Percentiles rank a stretch among this genome's conserved stretches.
Conservation (phyloP, 2,888 invertebrate species). For the Drosophila kambysellisi region DNA sequence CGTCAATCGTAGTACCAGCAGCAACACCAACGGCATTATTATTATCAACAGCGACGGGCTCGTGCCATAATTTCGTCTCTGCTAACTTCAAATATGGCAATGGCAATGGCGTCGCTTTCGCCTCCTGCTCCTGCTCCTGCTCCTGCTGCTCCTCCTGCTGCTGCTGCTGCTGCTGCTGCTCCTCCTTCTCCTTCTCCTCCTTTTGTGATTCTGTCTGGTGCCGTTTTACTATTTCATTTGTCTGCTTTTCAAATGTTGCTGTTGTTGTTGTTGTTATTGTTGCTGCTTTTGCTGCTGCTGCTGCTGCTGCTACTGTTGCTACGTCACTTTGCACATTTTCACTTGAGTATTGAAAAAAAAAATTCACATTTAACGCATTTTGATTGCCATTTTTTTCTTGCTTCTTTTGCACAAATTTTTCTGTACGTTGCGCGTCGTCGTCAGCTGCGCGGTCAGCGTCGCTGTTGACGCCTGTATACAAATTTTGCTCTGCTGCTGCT, state of each 20-base stretch:
- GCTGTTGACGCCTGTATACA: slow-evolving; percentile 40
- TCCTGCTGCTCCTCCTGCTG: slow-evolving; percentile 3
- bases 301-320: slow-evolving; percentile 23
- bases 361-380: slow-evolving; percentile 61
- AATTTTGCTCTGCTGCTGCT: slow-evolving; percentile 27
- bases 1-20: slow-evolving; percentile 16
- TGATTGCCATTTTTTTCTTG: slow-evolving; percentile 27
- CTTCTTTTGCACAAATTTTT: slow-evolving; percentile 74
- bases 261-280: slow-evolving; percentile 29
- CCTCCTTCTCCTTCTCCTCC: slow-evolving; percentile 7
- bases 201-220: slow-evolving; percentile 27
- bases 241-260: slow-evolving; percentile 25
- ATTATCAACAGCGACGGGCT: slow-evolving; percentile 27
- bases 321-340: slow-evolving; percentile 71
- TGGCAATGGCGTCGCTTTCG: slow-evolving; percentile 69
- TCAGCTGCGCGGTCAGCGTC: slow-evolving; percentile 42
- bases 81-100: slow-evolving; percentile 62
- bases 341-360: slow-evolving; percentile 61
- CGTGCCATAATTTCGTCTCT: slow-evolving; percentile 22
- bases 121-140: slow-evolving; percentile 33
- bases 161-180: not conserved
- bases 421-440: slow-evolving; percentile 67
- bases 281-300: slow-evolving; percentile 33
- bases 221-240: slow-evolving; percentile 16
- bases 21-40: slow-evolving; percentile 55